A percentile compares a stretch with the other conserved stretches of the same genome.
phyloP scores from a whole-genome alignment of 2,113 vertebrate genomes.

The Cromileptes altivelis region DNA sequence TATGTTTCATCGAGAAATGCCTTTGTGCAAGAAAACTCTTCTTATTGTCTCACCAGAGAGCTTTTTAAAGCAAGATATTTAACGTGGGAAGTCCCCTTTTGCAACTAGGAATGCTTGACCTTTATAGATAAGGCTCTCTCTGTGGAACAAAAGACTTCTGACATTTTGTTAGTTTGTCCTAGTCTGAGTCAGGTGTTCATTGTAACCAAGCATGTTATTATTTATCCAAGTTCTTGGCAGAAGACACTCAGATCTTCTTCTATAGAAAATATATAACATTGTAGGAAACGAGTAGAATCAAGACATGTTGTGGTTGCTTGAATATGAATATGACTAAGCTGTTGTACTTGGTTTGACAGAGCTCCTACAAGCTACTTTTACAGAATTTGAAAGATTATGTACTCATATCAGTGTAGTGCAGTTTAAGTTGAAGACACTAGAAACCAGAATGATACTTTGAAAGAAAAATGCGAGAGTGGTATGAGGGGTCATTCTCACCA shows the following conservation, averaged over 20 bases:
- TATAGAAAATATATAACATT: conserved; percentile 1
- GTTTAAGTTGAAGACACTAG: neutral
- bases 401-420: neutral
- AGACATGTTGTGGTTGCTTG: conserved; percentile 2
- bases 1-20: conserved; percentile 44
- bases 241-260: neutral
- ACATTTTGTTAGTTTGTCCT: conserved; percentile 66
- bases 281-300: conserved; percentile 26
- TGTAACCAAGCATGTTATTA: conserved; percentile 54
- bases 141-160: conserved; percentile 78
- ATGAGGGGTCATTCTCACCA: neutral
- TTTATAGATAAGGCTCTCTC: conserved; percentile 81
- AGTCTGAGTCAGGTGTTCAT: conserved; percentile 6
- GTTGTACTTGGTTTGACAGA: conserved; percentile 5
- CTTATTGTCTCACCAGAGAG: conserved; percentile 72
- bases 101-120: conserved; percentile 74
- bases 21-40: conserved; percentile 70
- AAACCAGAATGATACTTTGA: neutral
- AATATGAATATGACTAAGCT: conserved; percentile 24
- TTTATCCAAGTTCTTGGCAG: conserved; percentile 45
- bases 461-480: neutral
- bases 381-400: neutral
- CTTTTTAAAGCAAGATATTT: conserved; percentile 66
- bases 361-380: neutral
- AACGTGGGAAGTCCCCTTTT: conserved; percentile 65